A percentile compares a stretch with the other conserved stretches of the same genome.
These are phyloP conservation scores for Mesorhabditis sp. DNA, from an alignment of 2,888 invertebrate species.

Conservation along the genomic window DNA sequence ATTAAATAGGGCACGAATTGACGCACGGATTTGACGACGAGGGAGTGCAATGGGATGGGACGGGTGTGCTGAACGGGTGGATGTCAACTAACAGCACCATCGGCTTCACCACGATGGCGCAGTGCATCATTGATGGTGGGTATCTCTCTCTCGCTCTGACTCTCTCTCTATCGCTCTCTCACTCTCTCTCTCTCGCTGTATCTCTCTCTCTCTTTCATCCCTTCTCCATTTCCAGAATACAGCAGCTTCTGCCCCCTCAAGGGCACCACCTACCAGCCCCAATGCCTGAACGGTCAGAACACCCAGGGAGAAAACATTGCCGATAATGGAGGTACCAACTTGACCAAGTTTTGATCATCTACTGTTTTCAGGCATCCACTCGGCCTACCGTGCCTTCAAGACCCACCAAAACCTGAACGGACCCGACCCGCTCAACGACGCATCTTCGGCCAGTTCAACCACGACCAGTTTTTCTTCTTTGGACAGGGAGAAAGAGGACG, in stretches of 20 bases:
- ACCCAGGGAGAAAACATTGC: conserved; percentile 66
- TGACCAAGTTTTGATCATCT: background rate
- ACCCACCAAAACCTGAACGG: conserved; percentile 39
- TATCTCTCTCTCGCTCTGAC: background rate
- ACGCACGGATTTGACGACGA: conserved; percentile 90
- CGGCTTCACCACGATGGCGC: conserved; percentile 38
- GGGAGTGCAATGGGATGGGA: conserved; percentile 49
- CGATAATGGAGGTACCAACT: conserved; percentile 61
- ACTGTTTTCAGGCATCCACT: conserved; percentile 55
- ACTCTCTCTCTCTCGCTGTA: background rate
- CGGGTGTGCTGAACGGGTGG: conserved; percentile 38
- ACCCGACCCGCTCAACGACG: conserved; percentile 46
- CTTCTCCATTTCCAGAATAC: conserved; percentile 29
- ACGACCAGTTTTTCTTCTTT: conserved; percentile 55
- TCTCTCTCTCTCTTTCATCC: background rate
- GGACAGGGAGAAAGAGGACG: conserved; percentile 27
- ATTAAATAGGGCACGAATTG: conserved; percentile 91
- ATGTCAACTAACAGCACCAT: conserved; percentile 29
- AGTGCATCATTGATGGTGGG: conserved; percentile 37
- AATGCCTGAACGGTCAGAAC: conserved; percentile 61
- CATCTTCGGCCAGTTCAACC: conserved; percentile 36
- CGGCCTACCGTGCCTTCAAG: conserved; percentile 45
- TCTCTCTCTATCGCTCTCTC: too few relatives aligned
- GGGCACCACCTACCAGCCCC: conserved; percentile 20
- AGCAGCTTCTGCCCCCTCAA: conserved; percentile 38